phyloP scores from a whole-genome alignment of 2,797 vertebrate species.

The Microtus obscurus region DNA sequence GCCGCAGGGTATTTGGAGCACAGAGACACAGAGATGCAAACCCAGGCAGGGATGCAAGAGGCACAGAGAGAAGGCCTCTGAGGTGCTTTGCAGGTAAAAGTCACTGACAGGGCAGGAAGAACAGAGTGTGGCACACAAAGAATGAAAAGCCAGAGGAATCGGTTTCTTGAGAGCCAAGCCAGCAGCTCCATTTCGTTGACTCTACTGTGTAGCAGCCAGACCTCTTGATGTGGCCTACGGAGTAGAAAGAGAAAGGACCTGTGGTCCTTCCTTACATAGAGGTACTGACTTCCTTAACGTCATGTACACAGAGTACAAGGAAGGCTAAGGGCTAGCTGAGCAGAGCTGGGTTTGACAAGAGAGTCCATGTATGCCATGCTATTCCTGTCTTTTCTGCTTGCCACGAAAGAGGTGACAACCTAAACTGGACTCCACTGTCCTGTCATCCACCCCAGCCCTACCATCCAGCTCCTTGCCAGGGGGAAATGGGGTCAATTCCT shows the following conservation, averaged over 20 bases:
- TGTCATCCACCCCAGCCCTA: background rate
- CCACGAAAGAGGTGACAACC: background rate
- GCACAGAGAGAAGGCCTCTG: background rate
- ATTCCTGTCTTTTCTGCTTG: background rate
- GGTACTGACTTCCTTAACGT: background rate
- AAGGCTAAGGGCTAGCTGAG: background rate
- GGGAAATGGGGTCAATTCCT: too few species aligned
- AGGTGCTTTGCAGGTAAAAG: background rate
- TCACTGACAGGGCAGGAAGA: background rate
- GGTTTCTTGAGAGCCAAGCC: too few species aligned
- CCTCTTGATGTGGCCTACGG: background rate
- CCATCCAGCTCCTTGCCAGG: background rate
- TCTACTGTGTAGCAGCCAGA: background rate
- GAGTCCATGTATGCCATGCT: background rate
- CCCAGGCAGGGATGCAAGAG: background rate
- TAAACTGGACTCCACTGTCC: background rate
- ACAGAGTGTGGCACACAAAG: background rate
- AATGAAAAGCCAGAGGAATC: background rate
- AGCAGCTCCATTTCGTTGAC: background rate
- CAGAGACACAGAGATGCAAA: background rate
- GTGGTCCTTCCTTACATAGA: background rate
- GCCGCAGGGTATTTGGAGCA: background rate
- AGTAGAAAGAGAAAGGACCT: background rate
- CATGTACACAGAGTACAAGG: background rate
- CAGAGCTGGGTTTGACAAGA: background rate